Conservation (phyloP, 2,888 invertebrate genomes). For the Stenchaetothrips biformis region DNA sequence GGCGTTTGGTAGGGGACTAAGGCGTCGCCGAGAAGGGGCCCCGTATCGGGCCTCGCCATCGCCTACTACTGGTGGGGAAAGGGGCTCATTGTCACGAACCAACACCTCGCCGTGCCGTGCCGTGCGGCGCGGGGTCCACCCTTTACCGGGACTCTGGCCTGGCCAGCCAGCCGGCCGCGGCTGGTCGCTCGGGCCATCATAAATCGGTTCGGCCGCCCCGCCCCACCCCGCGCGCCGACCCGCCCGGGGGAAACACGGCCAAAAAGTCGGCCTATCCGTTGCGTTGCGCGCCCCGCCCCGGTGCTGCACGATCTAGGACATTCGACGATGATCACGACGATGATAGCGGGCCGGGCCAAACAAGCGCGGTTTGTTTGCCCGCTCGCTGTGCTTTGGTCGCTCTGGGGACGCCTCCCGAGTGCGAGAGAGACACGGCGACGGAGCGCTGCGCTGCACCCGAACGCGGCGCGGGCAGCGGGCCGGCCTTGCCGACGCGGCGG, state of each 20-base stretch:
- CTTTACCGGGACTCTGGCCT: too few species aligned
- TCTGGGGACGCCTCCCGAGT: too few species aligned
- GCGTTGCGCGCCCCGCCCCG: background rate
- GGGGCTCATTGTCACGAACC: slow-evolving; percentile 22
- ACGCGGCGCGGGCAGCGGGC: too few species aligned
- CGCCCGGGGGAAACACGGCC: background rate
- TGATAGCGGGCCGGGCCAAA: background rate
- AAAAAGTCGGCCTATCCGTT: background rate
- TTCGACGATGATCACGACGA: background rate
- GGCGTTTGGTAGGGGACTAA: background rate
- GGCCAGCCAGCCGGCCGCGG: too few species aligned
- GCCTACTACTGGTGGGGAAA: background rate
- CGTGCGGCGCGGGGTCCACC: too few species aligned
- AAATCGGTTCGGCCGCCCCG: background rate
- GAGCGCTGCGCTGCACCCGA: too few species aligned
- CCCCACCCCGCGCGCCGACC: background rate
- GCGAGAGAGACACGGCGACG: too few species aligned
- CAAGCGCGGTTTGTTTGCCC: background rate
- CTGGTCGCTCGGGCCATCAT: too few species aligned
- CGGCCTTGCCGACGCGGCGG: too few species aligned
- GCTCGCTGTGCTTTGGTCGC: too few species aligned
- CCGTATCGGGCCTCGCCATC: slow-evolving; percentile 26
- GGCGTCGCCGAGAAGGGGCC: background rate
- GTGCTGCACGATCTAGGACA: background rate
- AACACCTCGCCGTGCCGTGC: background rate